These are phyloP conservation scores for Ianthella basta DNA, from an alignment of 37 sponge, comb jelly and placozoan genomes.

Conservation along the genomic window DNA sequence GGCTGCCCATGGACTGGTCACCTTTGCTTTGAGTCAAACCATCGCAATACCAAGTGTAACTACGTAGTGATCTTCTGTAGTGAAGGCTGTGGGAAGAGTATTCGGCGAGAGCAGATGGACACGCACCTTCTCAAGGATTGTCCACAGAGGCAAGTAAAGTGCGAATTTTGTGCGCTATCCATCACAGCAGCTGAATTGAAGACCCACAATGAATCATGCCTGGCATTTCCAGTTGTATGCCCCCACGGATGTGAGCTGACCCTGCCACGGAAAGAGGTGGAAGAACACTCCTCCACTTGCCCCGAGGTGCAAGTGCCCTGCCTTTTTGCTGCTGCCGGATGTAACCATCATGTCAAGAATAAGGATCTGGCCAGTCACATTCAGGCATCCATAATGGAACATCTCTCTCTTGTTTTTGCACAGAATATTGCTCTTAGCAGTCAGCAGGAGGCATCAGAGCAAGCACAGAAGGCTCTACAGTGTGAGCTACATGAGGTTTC, in stretches of 20 bases:
- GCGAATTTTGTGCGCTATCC: neutral
- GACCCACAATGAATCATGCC: neutral
- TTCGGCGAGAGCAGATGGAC: neutral
- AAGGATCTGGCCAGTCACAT: neutral
- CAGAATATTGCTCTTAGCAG: too few relatives aligned
- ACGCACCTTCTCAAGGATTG: neutral
- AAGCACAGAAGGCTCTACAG: too few relatives aligned
- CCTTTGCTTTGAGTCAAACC: neutral
- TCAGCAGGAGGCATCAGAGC: too few relatives aligned
- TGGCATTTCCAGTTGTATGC: neutral
- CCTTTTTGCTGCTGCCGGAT: neutral
- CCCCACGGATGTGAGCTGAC: neutral
- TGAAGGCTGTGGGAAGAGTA: neutral
- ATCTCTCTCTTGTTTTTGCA: neutral
- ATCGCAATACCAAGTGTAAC: neutral
- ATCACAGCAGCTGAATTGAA: neutral
- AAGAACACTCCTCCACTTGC: neutral
- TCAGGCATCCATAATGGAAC: neutral
- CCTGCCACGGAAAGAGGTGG: neutral
- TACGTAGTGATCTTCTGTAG: neutral
- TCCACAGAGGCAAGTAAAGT: neutral
- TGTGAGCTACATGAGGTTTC: too few relatives aligned
- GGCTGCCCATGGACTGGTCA: slow-evolving; percentile 4
- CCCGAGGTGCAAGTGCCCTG: neutral
- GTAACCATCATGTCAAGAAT: neutral